Percentiles rank a stretch among this genome's conserved stretches.
Evolutionary conservation across 2,797 vertebrate species (phyloP).

Genomic region (Glossophaga mutica): DNA sequence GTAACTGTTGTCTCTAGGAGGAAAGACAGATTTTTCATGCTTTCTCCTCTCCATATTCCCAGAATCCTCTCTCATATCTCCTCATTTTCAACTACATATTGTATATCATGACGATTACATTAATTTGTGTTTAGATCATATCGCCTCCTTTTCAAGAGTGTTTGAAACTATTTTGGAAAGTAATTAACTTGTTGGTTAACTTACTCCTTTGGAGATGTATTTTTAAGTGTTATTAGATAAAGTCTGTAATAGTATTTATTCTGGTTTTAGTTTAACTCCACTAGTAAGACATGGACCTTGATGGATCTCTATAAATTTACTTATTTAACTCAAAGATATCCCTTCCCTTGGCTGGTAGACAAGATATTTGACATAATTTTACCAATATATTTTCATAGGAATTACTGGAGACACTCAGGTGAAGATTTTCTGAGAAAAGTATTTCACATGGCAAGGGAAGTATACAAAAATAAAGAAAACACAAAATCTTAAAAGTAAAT

Average conservation of each 20-base stretch:
- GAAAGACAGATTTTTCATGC: not conserved
- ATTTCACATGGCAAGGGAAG: not conserved
- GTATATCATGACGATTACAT: not conserved
- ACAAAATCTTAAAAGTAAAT: not conserved
- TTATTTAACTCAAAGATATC: not conserved
- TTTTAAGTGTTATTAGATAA: not conserved
- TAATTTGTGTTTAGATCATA: not conserved
- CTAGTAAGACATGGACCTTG: not conserved
- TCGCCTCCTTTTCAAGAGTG: not conserved
- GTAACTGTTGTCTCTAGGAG: not conserved
- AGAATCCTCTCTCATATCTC: not conserved
- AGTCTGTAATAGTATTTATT: not conserved
- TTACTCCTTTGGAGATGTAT: not conserved
- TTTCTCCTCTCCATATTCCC: not conserved
- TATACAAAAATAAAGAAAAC: not conserved
- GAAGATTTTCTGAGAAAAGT: not conserved
- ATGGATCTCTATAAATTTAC: not conserved
- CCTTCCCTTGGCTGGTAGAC: not conserved
- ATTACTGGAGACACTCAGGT: not conserved
- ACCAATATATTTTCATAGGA: not conserved
- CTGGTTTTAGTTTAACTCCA: not conserved
- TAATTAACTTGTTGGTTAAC: not conserved
- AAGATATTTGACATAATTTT: not conserved
- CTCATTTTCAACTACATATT: not conserved
- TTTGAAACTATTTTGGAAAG: not conserved